Conservation (phyloP, 2,888 invertebrate species). For the Tetramorium bicarinatum region DNA sequence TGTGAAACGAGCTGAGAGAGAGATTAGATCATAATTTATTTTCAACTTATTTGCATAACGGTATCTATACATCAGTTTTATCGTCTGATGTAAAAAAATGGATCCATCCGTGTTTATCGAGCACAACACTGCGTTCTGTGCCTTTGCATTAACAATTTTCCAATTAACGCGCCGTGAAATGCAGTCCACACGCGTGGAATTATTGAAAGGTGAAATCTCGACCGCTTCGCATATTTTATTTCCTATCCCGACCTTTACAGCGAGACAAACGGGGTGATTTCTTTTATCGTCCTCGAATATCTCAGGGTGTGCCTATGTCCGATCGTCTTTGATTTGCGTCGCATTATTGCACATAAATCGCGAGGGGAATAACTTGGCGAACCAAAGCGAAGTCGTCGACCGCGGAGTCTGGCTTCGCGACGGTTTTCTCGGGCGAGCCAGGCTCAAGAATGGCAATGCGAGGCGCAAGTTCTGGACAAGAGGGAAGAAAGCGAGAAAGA, state of each 20-base stretch:
- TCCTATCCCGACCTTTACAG: not conserved
- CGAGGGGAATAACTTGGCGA: conserved; percentile 39
- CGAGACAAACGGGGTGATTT: conserved; percentile 1
- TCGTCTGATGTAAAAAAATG: not conserved
- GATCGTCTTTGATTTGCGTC: conserved; percentile 44
- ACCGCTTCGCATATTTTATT: conserved; percentile 18
- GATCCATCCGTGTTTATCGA: not conserved
- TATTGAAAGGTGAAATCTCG: conserved; percentile 42
- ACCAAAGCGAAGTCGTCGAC: conserved; percentile 23
- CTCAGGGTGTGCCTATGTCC: conserved; percentile 14
- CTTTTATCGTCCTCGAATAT: conserved; percentile 15
- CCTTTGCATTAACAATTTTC: conserved; percentile 25
- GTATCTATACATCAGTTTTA: not conserved
- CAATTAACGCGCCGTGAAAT: conserved; percentile 32
- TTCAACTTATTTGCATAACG: conserved; percentile 1
- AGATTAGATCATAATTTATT: not conserved
- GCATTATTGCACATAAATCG: conserved; percentile 44
- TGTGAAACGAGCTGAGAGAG: not conserved
- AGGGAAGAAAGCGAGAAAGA: conserved; percentile 36
- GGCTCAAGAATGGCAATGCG: conserved; percentile 33
- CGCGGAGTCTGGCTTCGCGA: conserved; percentile 15
- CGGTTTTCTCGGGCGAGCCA: conserved; percentile 35
- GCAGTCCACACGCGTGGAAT: conserved; percentile 12
- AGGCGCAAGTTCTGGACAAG: conserved; percentile 14
- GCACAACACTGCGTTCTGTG: not conserved